A percentile compares a stretch with the other conserved stretches of the same genome.
phyloP scores from a whole-genome alignment of 2,888 invertebrate species.

The Lymantria monacha region DNA sequence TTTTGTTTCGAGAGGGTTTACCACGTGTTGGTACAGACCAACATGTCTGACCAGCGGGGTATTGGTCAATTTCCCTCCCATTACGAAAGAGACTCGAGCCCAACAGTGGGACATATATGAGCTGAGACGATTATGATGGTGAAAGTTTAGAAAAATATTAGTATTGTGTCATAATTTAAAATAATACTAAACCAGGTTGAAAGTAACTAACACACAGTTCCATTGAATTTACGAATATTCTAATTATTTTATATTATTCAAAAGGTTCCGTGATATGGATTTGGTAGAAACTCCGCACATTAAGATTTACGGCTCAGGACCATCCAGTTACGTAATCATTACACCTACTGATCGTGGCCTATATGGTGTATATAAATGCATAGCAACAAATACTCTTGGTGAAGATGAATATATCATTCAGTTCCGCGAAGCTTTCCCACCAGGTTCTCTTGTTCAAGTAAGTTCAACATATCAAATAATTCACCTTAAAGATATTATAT shows the following conservation, averaged over 20 bases:
- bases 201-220: too few relatives aligned
- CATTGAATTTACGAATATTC: too few relatives aligned
- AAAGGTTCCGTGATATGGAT: slow-evolving; percentile 76
- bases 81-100: too few relatives aligned
- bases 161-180: too few relatives aligned
- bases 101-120: too few relatives aligned
- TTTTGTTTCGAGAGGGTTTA: too few relatives aligned
- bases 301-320: slow-evolving; percentile 85
- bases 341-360: slow-evolving; percentile 84
- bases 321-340: slow-evolving; percentile 87
- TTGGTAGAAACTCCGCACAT: slow-evolving; percentile 82
- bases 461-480: slow-evolving; percentile 13
- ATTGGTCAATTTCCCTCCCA: too few relatives aligned
- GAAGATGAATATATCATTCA: slow-evolving; percentile 85
- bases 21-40: too few relatives aligned
- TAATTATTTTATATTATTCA: neutral
- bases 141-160: too few relatives aligned
- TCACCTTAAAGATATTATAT: neutral
- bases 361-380: slow-evolving; percentile 90
- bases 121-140: too few relatives aligned
- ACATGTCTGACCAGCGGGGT: too few relatives aligned
- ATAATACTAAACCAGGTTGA: too few relatives aligned
- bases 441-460: slow-evolving; percentile 83
- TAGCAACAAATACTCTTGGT: slow-evolving; percentile 90
- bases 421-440: slow-evolving; percentile 88